These are phyloP conservation scores for Plebejus anna DNA, from an alignment of 2,888 invertebrate species.

Conservation along the genomic window DNA sequence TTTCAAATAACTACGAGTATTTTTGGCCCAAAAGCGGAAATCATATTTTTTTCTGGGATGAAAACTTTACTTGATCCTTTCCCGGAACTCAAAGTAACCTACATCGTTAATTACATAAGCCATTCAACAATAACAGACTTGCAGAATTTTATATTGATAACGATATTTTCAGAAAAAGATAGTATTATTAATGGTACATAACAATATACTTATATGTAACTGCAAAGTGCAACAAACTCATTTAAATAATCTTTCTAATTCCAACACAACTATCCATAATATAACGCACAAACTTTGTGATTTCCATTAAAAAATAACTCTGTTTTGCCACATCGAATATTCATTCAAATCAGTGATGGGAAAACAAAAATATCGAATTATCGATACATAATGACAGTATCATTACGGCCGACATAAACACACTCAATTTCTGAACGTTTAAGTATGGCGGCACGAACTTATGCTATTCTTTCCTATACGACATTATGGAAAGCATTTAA, in stretches of 20 bases:
- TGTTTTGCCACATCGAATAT: constrained; percentile 10
- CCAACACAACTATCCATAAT: neutral
- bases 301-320: neutral
- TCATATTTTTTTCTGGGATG: too few species aligned
- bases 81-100: too few species aligned
- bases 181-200: neutral
- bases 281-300: neutral
- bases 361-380: constrained; percentile 32
- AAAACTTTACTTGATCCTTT: too few species aligned
- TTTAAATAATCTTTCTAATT: neutral
- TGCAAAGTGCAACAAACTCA: neutral
- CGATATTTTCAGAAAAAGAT: neutral
- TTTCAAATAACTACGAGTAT: too few species aligned
- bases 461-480: constrained; percentile 38
- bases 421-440: constrained; percentile 37
- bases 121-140: neutral
- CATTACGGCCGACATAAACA: constrained; percentile 40
- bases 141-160: too few species aligned
- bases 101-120: too few species aligned
- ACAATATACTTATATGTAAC: neutral
- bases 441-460: constrained; percentile 36
- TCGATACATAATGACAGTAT: constrained; percentile 38
- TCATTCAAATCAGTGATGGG: constrained; percentile 13
- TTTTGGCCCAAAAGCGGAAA: too few species aligned
- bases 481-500: constrained; percentile 33